phyloP scores from a whole-genome alignment of 1,140 invertebrate genomes.

The Ceratina calcarata region DNA sequence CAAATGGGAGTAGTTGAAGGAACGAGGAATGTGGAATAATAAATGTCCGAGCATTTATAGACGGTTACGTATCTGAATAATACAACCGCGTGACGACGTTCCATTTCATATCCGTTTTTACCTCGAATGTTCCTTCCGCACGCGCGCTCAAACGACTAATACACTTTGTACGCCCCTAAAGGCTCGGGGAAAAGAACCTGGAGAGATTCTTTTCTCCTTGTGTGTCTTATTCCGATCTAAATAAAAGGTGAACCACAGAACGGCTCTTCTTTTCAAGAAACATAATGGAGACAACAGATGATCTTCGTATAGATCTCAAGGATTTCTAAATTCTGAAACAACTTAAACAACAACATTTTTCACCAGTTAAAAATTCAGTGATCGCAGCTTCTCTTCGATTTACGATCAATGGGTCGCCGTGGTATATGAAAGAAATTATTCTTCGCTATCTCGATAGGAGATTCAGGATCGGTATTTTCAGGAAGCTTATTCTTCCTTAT shows the following conservation, averaged over 20 bases:
- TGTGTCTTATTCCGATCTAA: too few species aligned
- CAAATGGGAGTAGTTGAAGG: background rate
- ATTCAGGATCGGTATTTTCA: conserved; percentile 11
- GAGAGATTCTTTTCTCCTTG: background rate
- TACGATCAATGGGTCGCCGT: conserved; percentile 27
- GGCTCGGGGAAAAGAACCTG: background rate
- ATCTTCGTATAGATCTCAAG: too few species aligned
- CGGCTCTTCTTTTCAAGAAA: too few species aligned
- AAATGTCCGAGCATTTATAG: conserved; percentile 34
- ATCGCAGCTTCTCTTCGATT: conserved; percentile 17
- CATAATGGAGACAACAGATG: too few species aligned
- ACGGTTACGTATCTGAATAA: conserved; percentile 27
- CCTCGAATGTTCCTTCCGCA: background rate
- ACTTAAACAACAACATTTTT: background rate
- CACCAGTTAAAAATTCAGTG: conserved; percentile 8
- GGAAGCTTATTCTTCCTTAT: background rate
- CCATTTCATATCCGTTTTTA: conserved; percentile 15
- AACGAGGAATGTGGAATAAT: conserved; percentile 48
- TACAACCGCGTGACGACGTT: conserved; percentile 26
- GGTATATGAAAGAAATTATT: conserved; percentile 43
- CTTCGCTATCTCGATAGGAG: conserved; percentile 26
- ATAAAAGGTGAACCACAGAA: too few species aligned
- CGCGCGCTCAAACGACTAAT: conserved; percentile 1
- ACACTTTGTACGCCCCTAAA: background rate
- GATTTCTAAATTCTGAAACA: background rate